Base-by-base conservation (phyloP, 2,797 vertebrate genomes). In the Labeo calbasu region DNA sequence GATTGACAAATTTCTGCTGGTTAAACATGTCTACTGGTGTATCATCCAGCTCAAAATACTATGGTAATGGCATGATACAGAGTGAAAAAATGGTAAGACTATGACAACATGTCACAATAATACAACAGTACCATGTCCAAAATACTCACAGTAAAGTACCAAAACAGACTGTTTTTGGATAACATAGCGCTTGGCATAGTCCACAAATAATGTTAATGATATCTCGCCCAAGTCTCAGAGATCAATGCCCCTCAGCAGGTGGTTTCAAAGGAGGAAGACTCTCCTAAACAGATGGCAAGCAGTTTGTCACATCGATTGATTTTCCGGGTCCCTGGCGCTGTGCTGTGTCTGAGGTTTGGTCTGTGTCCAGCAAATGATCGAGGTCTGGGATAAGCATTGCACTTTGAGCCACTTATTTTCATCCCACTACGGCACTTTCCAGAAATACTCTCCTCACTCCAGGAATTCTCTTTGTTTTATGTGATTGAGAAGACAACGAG, bases 241-340 rank as follows among this genome's bases (percentile, higher is more conserved):
- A 90, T 88, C 88, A 86, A 88, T 87, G 84, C 19, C 75, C 79
- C 76, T 77, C 82, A 59, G 85, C 82, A 85, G 89, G 71, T 84
- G 69, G 85, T 72, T 80, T 72, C 70, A 73, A 77, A 82, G 83
- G 69, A 68, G 77, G 75, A 85, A 84, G 85, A 79, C 46, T 61
- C 71, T 85, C 84, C 83, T 65, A 81, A 88, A 87, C 87, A 90
- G 88, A 88, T 88, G 88, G 85, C 76, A 73, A 68, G 86, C 89
- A 87, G 89, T 88, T 87, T 88, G 88, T 90, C 89, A 88, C 86
- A 88, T 84, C 86, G 87, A 90, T 88, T 88, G 86, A 88, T 79
- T 90, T 79, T 53, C n/a, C 36, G 11, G 63, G 81, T 85, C 71
- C 48, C 57, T 81, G 84, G 80, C 77, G 59, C 82, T 80, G 79